phyloP scores from a whole-genome alignment of 1,140 invertebrate species.

The Zelostemma sp. region DNA sequence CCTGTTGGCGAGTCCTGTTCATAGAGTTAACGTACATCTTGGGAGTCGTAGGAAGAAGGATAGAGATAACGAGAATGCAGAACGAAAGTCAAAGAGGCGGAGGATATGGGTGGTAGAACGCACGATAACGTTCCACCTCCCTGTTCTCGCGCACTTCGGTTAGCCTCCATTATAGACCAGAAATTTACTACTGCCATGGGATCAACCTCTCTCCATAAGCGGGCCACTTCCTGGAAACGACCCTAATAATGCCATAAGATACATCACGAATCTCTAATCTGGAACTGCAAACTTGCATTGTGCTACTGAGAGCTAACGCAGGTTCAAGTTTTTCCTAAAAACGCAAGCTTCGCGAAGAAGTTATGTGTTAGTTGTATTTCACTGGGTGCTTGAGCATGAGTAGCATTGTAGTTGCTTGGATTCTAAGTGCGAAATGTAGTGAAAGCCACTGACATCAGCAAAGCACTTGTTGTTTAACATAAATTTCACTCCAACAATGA shows the following conservation, averaged over 20 bases:
- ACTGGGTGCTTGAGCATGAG: conserved; percentile 31
- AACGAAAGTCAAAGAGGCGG: conserved; percentile 23
- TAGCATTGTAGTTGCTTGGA: conserved; percentile 34
- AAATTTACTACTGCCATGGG: conserved; percentile 63
- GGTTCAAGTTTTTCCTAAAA: conserved; percentile 34
- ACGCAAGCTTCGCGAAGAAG: conserved; percentile 29
- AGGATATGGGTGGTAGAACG: conserved; percentile 16
- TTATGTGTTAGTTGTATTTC: conserved; percentile 34
- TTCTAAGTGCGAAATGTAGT: conserved; percentile 18
- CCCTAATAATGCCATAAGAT: conserved; percentile 66
- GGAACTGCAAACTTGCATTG: conserved; percentile 58
- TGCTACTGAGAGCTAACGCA: conserved; percentile 28
- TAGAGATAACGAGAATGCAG: conserved; percentile 39
- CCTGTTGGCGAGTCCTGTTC: conserved; percentile 24
- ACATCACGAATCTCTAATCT: conserved; percentile 64
- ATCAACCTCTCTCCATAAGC: conserved; percentile 59
- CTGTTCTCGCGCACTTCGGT: conserved; percentile 52
- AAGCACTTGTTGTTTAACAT: conserved; percentile 33
- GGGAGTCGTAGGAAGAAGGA: conserved; percentile 31
- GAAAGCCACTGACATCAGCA: conserved; percentile 21
- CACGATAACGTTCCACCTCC: conserved; percentile 33
- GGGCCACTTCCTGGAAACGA: conserved; percentile 58
- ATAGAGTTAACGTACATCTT: conserved; percentile 38
- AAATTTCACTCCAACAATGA: conserved; percentile 9
- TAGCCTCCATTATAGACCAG: conserved; percentile 56